phyloP scores from a whole-genome alignment of 2,888 invertebrate genomes.

The Chironomus tentans region DNA sequence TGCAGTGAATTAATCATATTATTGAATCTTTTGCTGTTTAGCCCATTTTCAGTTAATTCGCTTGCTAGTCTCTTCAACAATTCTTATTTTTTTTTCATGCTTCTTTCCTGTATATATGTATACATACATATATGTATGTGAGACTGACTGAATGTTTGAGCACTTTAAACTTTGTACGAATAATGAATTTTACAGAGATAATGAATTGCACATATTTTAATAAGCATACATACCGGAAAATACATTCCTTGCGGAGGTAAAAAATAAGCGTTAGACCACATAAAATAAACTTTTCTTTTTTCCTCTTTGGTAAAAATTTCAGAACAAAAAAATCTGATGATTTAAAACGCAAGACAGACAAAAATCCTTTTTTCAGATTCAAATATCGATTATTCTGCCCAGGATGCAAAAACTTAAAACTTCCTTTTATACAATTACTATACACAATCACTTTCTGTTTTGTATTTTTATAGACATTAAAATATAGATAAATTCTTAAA shows the following conservation, averaged over 20 bases:
- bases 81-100: too few relatives aligned
- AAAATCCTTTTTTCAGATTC: not conserved
- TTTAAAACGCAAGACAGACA: not conserved
- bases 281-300: conserved; percentile 8
- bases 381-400: not conserved
- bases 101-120: too few relatives aligned
- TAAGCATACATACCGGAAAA: conserved; percentile 73
- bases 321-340: not conserved
- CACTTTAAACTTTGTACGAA: too few relatives aligned
- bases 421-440: not conserved
- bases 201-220: too few relatives aligned
- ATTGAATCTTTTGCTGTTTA: too few relatives aligned
- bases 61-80: too few relatives aligned
- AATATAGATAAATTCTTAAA: not conserved
- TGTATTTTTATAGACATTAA: not conserved
- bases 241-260: conserved; percentile 95
- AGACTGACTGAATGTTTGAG: too few relatives aligned
- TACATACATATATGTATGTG: too few relatives aligned
- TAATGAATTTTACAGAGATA: too few relatives aligned
- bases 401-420: not conserved
- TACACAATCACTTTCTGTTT: not conserved
- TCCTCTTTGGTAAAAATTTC: not conserved
- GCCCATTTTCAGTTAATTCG: too few relatives aligned
- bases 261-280: conserved; percentile 60
- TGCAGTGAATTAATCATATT: not conserved